Percentiles rank a stretch among this genome's conserved stretches.
Evolutionary conservation across 2,113 vertebrate genomes (phyloP).

Genomic region (Deroptyus accipitrinus): DNA sequence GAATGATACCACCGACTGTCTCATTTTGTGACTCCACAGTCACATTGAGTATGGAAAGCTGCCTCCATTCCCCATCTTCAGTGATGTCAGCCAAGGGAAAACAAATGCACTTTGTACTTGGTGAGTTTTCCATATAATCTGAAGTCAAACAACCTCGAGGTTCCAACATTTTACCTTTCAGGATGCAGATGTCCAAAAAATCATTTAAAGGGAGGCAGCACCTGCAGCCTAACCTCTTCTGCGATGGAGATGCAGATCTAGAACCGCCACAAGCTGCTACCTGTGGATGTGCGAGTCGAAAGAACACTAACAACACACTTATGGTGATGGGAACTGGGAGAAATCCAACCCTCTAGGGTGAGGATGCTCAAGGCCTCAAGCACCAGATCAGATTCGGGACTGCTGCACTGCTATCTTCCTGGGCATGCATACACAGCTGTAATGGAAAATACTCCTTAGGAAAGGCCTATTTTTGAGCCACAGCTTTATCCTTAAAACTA

Average conservation of each 20-base stretch:
- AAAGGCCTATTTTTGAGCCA: background rate
- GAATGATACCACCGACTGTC: background rate
- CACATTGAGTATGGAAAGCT: fast-evolving
- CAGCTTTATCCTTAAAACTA: background rate
- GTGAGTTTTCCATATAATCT: background rate
- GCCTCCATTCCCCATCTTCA: background rate
- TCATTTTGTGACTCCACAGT: background rate
- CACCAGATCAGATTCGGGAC: background rate
- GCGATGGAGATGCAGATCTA: background rate
- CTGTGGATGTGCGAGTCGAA: background rate
- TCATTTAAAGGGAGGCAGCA: background rate
- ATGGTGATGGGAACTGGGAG: fast-evolving
- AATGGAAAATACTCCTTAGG: background rate
- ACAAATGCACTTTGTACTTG: background rate
- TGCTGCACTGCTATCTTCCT: background rate
- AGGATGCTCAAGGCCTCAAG: background rate
- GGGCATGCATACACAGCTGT: fast-evolving
- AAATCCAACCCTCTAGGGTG: background rate
- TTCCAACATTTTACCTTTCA: background rate
- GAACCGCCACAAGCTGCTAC: background rate
- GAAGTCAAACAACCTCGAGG: fast-evolving
- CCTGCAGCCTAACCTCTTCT: background rate
- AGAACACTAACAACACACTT: no score
- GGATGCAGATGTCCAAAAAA: background rate
- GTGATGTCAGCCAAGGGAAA: background rate